Evolutionary conservation across 2,797 vertebrate genomes (phyloP), one percentile per base, ranked within the genome.

Genomic region (Pagetopsis macropterus): DNA sequence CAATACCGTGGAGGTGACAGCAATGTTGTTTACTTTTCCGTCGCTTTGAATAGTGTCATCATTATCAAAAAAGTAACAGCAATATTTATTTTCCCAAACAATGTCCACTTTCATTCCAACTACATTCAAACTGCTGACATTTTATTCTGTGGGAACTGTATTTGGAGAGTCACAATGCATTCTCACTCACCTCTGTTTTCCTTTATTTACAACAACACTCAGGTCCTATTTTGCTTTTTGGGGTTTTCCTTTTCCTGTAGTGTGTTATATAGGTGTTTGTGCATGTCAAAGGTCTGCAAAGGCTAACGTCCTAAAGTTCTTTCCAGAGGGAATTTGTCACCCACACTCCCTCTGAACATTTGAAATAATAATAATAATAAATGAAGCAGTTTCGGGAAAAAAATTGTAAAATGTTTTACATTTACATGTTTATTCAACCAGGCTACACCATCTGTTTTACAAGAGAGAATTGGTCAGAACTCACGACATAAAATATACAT

Each of bases 11-110:
- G 10, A 9, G 27, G 12, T 43, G 49, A 74, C 60, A 19, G 21
- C 37, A 49, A 44, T 67, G 56, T 57, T 61, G 21, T 75, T 75
- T 37, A 37, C 33, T 37, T 9, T 37, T 37, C 19, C 19, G 54
- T 44, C 44, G 40, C 5, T 56, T 14, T 55, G 14, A 44, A n/a
- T 41, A 3, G 8, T 50, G 27, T 7, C 49, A 17, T 63, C 27
- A 23, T 45, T 64, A 46, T 46, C 15, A 64, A 61, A 66, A 41
- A 52, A 40, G 27, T 3, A 19, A 17, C 9, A 23, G 17, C 15
- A 37, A 15, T 46, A 15, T 41, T 5, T 51, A 3, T 57, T 48
- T 66, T 48, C 37, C 27, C 16, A 17, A 43, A 50, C n/a, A 56
- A 17, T 59, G 14, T 50, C 54, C 16, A 40, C 55, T 40, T 1